These are phyloP conservation scores for Coelopa pilipes DNA, from an alignment of 2,888 invertebrate species.

Conservation along the genomic window DNA sequence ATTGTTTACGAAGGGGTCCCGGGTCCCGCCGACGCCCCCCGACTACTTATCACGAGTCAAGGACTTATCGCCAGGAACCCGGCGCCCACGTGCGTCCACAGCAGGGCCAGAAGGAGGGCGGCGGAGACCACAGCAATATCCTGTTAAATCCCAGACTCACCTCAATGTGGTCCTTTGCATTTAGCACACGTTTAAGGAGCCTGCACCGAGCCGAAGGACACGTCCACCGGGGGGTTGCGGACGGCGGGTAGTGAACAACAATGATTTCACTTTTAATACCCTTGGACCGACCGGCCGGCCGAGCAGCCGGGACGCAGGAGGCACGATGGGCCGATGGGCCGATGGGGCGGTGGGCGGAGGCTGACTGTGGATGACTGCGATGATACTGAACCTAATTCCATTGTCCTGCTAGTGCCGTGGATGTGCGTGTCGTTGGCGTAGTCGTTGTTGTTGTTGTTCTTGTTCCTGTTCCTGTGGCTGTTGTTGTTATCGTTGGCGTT, in stretches of 20 bases:
- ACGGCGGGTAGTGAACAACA: background rate
- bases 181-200: conserved; percentile 21
- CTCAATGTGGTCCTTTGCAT: conserved; percentile 21
- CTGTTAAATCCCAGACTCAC: conserved; percentile 14
- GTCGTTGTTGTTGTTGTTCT: background rate
- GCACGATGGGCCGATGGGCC: background rate
- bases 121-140: background rate
- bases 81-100: background rate
- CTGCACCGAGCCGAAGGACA: conserved; percentile 24
- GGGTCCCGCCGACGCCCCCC: background rate
- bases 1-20: conserved; percentile 13
- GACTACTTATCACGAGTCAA: conserved; percentile 8
- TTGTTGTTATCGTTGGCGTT: background rate
- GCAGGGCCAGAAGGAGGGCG: background rate
- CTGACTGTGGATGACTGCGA: conserved; percentile 1
- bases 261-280: conserved; percentile 35
- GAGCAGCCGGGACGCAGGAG: background rate
- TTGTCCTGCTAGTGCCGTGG: conserved; percentile 28
- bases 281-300: background rate
- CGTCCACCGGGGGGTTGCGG: conserved; percentile 10
- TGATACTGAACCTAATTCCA: conserved; percentile 29
- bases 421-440: no score
- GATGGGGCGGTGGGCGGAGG: background rate
- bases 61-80: conserved; percentile 1
- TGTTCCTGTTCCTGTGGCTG: background rate